Evolutionary conservation across 1,140 invertebrate species (phyloP), one percentile per base, ranked within the genome.

Genomic region (Psix sp.): DNA sequence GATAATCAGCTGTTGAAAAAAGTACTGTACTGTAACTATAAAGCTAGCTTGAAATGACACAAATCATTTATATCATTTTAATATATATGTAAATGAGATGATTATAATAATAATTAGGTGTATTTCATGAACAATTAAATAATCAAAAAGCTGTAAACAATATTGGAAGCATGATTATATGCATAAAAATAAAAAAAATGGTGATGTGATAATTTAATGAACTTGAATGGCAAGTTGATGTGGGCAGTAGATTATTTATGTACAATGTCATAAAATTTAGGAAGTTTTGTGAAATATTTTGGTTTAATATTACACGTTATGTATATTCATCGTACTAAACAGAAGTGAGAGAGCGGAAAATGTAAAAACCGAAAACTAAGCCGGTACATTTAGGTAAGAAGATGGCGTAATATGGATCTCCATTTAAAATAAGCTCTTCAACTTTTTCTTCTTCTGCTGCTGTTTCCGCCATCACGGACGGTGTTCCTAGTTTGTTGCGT

Each of bases 401-500:
- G 79, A 79, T 81, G 78, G 77, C 78, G 78, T 86, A 86, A 87
- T 87, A 82, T 82, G 82, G 84, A 87, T 87, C 84, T 86, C 83
- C 85, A 85, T 87, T 87, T 87, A 82, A 86, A 87, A 87, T 87
- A 86, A 87, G 85, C 85, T 77, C 79, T 73, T 71, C 67, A 66
- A 74, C 59, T 66, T 68, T 72, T 77, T 70, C 54, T 71, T 65
- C 40, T 72, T 63, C 56, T 59, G 38, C 74, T 38, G 35, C 74
- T 46, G 40, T 63, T 51, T 43, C 36, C 46, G 46, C 48, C 65
- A 46, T 66, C 67, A 52, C 66, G 51, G 76, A 73, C 78, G 77
- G 81, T 85, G 80, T 82, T 85, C 84, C 85, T 86, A 87, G 84
- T 87, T 87, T 85, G 84, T 86, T 86, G 83, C 82, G 83, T 84